Evolutionary conservation across 35 echinoderm and acorn worm genomes (phyloP).

Genomic region (Anneissia japonica): DNA sequence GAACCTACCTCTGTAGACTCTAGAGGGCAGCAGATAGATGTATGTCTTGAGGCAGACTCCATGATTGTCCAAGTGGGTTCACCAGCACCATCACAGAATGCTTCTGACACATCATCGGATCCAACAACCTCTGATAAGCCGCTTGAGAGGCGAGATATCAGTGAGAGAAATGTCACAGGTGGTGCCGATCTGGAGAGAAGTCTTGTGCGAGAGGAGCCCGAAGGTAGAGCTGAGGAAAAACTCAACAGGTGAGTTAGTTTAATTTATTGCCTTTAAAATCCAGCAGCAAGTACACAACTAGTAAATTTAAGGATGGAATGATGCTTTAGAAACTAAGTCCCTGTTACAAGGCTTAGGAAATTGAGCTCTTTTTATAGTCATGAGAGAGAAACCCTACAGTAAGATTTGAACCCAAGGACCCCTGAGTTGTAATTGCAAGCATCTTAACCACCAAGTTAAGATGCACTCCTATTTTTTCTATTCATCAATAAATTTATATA

Average conservation of each 20-base stretch:
- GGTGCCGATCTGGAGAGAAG: background rate
- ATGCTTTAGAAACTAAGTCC: too few species aligned
- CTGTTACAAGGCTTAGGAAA: too few species aligned
- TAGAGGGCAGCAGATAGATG: slow-evolving; percentile 12
- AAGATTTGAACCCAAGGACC: too few species aligned
- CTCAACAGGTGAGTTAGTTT: background rate
- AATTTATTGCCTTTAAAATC: too few species aligned
- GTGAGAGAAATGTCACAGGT: background rate
- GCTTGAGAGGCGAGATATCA: background rate
- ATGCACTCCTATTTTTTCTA: too few species aligned
- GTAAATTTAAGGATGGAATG: too few species aligned
- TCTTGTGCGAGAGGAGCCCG: background rate
- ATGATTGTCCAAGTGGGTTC: background rate
- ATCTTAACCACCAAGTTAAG: too few species aligned
- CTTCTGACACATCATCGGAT: background rate
- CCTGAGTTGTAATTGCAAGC: too few species aligned
- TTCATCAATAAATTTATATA: too few species aligned
- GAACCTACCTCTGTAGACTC: background rate
- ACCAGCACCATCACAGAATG: background rate
- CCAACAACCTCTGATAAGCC: background rate
- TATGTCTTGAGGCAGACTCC: slow-evolving; percentile 1
- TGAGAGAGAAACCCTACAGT: too few species aligned
- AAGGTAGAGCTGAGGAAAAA: background rate
- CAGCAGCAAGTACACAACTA: too few species aligned
- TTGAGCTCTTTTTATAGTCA: too few species aligned